Conservation (phyloP, 1,140 invertebrate species). For the Drosophila ambigua region DNA sequence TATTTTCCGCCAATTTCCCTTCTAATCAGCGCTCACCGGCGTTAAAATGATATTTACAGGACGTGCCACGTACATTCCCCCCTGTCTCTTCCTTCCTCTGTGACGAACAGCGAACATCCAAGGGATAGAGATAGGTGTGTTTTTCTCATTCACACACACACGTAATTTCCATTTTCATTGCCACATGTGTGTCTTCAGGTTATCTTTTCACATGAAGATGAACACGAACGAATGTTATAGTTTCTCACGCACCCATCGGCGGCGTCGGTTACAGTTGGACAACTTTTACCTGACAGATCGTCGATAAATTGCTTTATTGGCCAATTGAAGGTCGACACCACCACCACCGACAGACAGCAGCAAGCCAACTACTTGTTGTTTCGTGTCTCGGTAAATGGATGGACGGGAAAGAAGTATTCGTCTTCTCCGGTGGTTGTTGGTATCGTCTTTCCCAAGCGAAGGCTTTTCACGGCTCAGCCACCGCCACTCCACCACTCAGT, state of each 20-base stretch:
- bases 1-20: slow-evolving; percentile 73
- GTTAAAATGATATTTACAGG: slow-evolving; percentile 42
- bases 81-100: slow-evolving; percentile 34
- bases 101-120: slow-evolving; percentile 32
- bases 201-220: slow-evolving; percentile 58
- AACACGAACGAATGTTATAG: slow-evolving; percentile 56
- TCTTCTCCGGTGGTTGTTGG: slow-evolving; percentile 39
- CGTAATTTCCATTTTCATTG: slow-evolving; percentile 59
- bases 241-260: slow-evolving; percentile 70
- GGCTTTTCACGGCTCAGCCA: slow-evolving; percentile 52
- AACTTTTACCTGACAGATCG: slow-evolving; percentile 68
- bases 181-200: slow-evolving; percentile 59
- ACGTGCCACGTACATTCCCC: slow-evolving; percentile 52
- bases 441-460: slow-evolving; percentile 58
- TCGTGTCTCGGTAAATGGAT: slow-evolving; percentile 21
- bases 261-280: slow-evolving; percentile 64
- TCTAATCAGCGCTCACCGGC: slow-evolving; percentile 50
- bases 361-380: slow-evolving; percentile 59
- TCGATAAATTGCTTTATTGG: slow-evolving; percentile 79
- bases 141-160: slow-evolving; percentile 54
- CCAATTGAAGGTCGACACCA: slow-evolving; percentile 71
- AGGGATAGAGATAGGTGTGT: slow-evolving; percentile 37
- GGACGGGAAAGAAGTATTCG: slow-evolving; percentile 47
- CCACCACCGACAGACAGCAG: not conserved
- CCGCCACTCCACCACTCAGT: slow-evolving; percentile 9